Base-by-base conservation (phyloP, 64 coral and sea anemone species). In the Porites lutea region DNA sequence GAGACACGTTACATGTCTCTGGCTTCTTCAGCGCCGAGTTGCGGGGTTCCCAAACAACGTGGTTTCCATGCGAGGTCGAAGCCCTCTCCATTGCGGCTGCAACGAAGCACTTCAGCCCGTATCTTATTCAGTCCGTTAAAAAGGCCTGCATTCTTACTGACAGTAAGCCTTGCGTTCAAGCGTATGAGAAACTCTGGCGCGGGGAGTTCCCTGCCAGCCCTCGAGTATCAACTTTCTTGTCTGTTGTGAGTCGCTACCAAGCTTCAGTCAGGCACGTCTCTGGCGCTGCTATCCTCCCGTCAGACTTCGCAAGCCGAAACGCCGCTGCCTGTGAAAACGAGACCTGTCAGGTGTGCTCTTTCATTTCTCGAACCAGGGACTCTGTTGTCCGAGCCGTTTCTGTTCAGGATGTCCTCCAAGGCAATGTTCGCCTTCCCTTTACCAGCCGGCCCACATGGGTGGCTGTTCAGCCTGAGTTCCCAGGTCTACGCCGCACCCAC, bases 251-350 rank as follows among this genome's bases (percentile, higher is more conserved):
- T 65, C 88, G 60, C 43, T 90, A 80, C 16, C 76, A 80, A 65
- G 76, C 75, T 51, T 79, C 88, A 54, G 75, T 90, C 23, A 51
- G 88, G 21, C 63, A 80, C 27, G 61, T 90, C 18, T 76, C 88
- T 1, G 75, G 74, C 64, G 59, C 88, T 9, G 74, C 88, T 9
- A 90, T 90, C 58, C 74, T 90, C 3, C 88, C 61, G 13, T 90
- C 88, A 52, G 75, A 90, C 61, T 90, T 90, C 18, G 59, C 88
- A 78, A 89, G 87, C 54, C 54, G 87, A 16, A 89, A 89, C 48
- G 73, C 87, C 21, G 51, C 87, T 20, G n/a, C 64, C 47, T 90
- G 88, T 71, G 75, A 90, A 23, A 58, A 80, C 18, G 53, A 77
- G 22, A 20, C 86, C 19, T 88, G 86, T 77, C 59, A 90, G 48